A percentile compares a stretch with the other conserved stretches of the same genome.
These are phyloP conservation scores for Vicugna pacos DNA, from an alignment of 2,113 vertebrate genomes.

Conservation along the genomic window DNA sequence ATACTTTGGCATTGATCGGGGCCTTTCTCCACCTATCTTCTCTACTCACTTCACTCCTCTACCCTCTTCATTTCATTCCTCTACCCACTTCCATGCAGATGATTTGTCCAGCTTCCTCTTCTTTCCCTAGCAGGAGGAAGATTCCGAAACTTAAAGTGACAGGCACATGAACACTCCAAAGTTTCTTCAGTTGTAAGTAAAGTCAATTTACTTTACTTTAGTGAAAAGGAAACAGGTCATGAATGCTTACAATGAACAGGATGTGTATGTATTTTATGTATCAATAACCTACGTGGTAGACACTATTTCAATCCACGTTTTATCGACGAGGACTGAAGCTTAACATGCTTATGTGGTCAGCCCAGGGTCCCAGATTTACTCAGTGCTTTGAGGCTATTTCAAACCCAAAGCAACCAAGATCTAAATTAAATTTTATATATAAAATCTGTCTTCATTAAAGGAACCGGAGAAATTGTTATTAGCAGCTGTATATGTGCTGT, in stretches of 20 bases:
- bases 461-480: not conserved
- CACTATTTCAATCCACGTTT: not conserved
- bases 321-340: not conserved
- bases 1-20: not conserved
- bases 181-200: not conserved
- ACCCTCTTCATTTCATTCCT: too few species aligned
- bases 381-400: not conserved
- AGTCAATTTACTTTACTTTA: not conserved
- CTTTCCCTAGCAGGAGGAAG: not conserved
- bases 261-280: accelerated
- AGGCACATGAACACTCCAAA: not conserved
- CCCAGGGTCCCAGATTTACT: not conserved
- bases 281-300: not conserved
- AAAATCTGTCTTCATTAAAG: not conserved
- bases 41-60: not conserved
- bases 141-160: not conserved
- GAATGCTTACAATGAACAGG: not conserved
- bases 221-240: not conserved
- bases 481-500: not conserved
- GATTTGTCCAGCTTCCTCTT: not conserved
- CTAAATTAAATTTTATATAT: not conserved
- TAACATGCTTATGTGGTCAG: not conserved
- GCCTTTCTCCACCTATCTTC: not conserved
- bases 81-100: too few species aligned
- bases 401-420: not conserved